A percentile compares a stretch with the other conserved stretches of the same genome.
phyloP scores from a whole-genome alignment of 1,140 invertebrate genomes.

The Oncopeltus fasciatus region DNA sequence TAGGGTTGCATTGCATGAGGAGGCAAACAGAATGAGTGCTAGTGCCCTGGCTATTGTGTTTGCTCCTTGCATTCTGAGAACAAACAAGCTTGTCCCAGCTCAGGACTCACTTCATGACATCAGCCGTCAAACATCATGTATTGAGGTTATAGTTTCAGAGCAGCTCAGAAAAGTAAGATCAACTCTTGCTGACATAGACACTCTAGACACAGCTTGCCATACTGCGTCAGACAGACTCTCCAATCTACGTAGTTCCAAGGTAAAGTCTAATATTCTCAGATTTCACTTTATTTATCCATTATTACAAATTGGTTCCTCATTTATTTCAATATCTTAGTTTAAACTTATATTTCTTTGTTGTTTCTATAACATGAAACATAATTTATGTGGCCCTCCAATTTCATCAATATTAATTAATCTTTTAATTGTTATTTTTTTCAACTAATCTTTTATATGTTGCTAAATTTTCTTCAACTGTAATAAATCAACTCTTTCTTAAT shows the following conservation, averaged over 20 bases:
- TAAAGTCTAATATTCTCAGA: too few species aligned
- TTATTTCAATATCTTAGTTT: too few species aligned
- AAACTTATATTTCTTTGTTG: too few species aligned
- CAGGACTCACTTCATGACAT: conserved; percentile 78
- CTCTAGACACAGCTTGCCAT: conserved; percentile 65
- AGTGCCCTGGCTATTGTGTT: conserved; percentile 87
- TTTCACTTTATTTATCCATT: too few species aligned
- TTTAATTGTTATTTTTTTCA: too few species aligned
- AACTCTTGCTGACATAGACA: conserved; percentile 76
- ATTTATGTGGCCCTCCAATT: too few species aligned
- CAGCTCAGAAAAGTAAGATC: conserved; percentile 56
- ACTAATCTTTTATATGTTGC: too few species aligned
- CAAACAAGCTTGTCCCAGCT: conserved; percentile 68
- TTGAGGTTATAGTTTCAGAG: conserved; percentile 76
- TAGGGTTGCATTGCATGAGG: conserved; percentile 68
- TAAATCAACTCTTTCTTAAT: too few species aligned
- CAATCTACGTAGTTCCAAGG: conserved; percentile 56
- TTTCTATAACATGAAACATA: too few species aligned
- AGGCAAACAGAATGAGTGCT: conserved; percentile 82
- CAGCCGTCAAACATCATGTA: conserved; percentile 61
- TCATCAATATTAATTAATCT: too few species aligned
- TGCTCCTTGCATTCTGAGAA: conserved; percentile 81
- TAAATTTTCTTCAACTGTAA: too few species aligned
- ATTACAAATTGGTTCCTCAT: too few species aligned
- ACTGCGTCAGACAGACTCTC: conserved; percentile 58